Evolutionary conservation across 2,113 vertebrate species (phyloP).

Genomic region (Marmota flaviventris): DNA sequence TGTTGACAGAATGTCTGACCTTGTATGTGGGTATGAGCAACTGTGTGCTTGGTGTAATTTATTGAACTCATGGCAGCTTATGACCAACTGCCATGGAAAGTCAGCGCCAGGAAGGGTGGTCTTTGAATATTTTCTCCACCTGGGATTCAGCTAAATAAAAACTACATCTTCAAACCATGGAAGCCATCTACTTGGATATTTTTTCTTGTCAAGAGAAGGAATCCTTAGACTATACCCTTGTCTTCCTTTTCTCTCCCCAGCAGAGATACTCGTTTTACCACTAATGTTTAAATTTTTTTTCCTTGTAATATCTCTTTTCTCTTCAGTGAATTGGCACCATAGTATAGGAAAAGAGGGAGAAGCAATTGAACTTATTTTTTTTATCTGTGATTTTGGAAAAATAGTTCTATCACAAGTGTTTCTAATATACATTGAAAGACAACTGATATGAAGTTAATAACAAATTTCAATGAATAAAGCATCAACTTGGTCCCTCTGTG

Average conservation of each 20-base stretch:
- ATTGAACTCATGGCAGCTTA: neutral
- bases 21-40: neutral
- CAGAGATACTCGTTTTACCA: neutral
- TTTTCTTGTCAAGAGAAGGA: conserved; percentile 25
- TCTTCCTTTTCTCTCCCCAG: neutral
- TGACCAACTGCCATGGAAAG: neutral
- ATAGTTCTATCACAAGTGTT: neutral
- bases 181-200: neutral
- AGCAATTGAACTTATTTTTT: conserved; percentile 63
- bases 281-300: neutral
- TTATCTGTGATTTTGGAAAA: conserved; percentile 50
- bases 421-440: conserved; percentile 55
- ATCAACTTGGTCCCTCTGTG: neutral
- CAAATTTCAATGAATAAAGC: conserved; percentile 48
- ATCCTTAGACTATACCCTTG: neutral
- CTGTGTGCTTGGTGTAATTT: neutral
- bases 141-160: neutral
- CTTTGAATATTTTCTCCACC: neutral
- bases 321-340: neutral
- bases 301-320: neutral
- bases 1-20: neutral
- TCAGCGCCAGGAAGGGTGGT: neutral
- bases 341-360: conserved; percentile 6
- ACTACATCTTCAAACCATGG: neutral
- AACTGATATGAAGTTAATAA: conserved; percentile 51